phyloP scores from a whole-genome alignment of 2,113 vertebrate genomes.

The Opisthocomus hoazin region DNA sequence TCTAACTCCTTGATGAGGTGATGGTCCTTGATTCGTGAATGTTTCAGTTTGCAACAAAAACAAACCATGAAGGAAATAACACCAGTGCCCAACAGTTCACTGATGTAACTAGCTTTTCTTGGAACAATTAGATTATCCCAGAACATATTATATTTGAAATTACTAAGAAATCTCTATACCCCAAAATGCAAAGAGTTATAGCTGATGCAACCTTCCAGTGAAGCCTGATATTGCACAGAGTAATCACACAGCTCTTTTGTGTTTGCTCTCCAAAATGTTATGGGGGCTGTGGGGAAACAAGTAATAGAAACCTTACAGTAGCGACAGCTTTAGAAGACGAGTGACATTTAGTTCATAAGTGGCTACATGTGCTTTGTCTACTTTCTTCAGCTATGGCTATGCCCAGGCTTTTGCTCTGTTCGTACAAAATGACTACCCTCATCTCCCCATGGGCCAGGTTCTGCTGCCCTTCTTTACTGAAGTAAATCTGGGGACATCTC shows the following conservation, averaged over 20 bases:
- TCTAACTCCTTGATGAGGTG: neutral
- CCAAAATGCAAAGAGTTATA: neutral
- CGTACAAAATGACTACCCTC: neutral
- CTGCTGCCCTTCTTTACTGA: neutral
- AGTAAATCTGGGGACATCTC: neutral
- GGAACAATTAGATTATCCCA: neutral
- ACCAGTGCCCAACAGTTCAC: neutral
- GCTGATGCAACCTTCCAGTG: neutral
- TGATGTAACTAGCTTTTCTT: neutral
- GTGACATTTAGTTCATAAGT: constrained; percentile 19
- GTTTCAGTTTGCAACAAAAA: neutral
- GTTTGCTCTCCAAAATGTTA: constrained; percentile 9
- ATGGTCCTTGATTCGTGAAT: neutral
- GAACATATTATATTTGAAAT: neutral
- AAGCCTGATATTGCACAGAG: neutral
- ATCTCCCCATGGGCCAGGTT: neutral
- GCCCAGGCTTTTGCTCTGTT: neutral
- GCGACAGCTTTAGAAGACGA: constrained; percentile 13
- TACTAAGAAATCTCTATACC: neutral
- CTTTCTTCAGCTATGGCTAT: neutral
- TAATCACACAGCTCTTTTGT: neutral
- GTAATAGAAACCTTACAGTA: neutral
- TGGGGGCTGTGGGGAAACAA: neutral
- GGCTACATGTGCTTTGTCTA: neutral
- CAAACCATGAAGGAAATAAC: neutral